Conservation (phyloP, 2,797 vertebrate genomes). For the Streptopelia turtur region DNA sequence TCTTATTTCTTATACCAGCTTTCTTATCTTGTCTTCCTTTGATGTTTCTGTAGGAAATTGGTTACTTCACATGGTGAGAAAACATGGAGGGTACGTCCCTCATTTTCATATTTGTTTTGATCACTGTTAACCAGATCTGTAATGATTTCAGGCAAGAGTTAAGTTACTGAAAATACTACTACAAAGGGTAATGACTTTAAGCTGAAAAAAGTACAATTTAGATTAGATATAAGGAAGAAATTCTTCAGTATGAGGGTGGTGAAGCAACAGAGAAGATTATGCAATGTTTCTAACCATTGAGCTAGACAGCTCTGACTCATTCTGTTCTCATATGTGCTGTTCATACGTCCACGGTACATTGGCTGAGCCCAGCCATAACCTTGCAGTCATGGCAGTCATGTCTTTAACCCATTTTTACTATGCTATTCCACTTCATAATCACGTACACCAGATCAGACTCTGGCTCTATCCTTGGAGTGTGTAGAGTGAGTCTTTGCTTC, state of each 20-base stretch:
- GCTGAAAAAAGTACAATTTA: no score
- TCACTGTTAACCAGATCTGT: not conserved
- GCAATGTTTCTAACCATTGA: not conserved
- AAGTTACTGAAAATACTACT: not conserved
- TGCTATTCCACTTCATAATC: not conserved
- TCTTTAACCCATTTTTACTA: not conserved
- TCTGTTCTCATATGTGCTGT: not conserved
- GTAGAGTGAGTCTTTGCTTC: not conserved
- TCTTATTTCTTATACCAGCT: not conserved
- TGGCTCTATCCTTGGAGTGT: not conserved
- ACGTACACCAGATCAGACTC: not conserved
- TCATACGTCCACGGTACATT: accelerated
- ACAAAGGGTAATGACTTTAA: not conserved
- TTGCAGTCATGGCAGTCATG: not conserved
- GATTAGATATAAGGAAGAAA: no score
- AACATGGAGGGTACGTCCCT: not conserved
- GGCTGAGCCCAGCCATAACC: not conserved
- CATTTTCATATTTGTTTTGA: not conserved
- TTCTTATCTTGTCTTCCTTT: not conserved
- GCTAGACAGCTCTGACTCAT: conserved; percentile 22
- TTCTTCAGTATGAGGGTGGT: no score
- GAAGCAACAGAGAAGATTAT: no score
- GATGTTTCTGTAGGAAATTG: not conserved
- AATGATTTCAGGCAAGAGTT: not conserved
- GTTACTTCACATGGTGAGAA: not conserved